phyloP scores from a whole-genome alignment of 2,797 vertebrate genomes.

The Artibeus lituratus region DNA sequence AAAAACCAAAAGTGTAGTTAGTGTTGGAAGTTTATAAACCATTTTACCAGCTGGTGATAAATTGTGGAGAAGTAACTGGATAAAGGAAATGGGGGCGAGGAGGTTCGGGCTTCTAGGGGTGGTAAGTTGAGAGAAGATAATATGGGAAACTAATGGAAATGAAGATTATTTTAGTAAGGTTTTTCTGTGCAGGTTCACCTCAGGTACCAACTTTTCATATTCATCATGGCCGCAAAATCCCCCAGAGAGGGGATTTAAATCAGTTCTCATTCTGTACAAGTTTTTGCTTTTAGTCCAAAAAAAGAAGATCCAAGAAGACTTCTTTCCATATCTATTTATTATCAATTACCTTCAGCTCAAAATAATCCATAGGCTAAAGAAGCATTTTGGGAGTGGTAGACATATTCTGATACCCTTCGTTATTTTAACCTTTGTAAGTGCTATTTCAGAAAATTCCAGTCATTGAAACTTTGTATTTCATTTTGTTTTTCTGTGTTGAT shows the following conservation, averaged over 20 bases:
- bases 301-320: neutral
- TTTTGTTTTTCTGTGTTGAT: neutral
- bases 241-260: neutral
- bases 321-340: neutral
- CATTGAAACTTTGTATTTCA: neutral
- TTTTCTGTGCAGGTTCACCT: neutral
- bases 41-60: neutral
- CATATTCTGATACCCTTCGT: neutral
- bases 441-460: neutral
- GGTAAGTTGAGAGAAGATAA: neutral
- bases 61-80: neutral
- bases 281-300: slow-evolving; percentile 4
- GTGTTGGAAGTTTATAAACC: neutral
- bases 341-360: neutral
- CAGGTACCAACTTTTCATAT: neutral
- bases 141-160: neutral
- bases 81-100: neutral
- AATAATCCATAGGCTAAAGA: neutral
- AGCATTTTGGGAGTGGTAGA: neutral
- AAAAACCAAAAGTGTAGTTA: neutral
- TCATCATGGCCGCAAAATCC: neutral
- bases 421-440: neutral
- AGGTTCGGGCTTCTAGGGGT: neutral
- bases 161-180: neutral
- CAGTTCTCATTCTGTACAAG: neutral